These are phyloP conservation scores for Etheostoma cragini DNA, from an alignment of 2,113 vertebrate genomes.

Conservation along the genomic window DNA sequence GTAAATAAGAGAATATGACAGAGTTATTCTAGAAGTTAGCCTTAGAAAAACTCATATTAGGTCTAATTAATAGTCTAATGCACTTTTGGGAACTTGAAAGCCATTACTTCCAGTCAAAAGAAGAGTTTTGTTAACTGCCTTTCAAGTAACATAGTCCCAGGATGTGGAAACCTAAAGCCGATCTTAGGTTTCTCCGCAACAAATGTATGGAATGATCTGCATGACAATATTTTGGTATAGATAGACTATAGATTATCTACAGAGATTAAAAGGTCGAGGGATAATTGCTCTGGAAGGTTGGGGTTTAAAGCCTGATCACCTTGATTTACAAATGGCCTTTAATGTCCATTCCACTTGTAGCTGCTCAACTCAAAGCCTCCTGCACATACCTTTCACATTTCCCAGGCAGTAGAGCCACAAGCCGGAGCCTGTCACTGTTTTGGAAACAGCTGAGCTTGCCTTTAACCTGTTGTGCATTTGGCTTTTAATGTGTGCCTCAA, in stretches of 20 bases:
- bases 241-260: conserved; percentile 4
- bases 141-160: too few species aligned
- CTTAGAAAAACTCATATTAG: not conserved
- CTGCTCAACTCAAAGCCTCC: not conserved
- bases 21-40: not conserved
- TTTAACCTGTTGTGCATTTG: not conserved
- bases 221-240: not conserved
- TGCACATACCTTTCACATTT: not conserved
- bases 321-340: not conserved
- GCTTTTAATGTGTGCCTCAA: not conserved
- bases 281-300: not conserved
- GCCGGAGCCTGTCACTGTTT: not conserved
- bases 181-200: not conserved
- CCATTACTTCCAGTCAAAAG: not conserved
- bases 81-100: not conserved
- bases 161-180: not conserved
- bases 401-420: not conserved
- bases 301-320: not conserved
- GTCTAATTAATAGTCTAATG: not conserved
- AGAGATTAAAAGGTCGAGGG: conserved; percentile 10
- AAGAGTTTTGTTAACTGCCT: not conserved
- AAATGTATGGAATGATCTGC: conserved; percentile 30
- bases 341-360: not conserved
- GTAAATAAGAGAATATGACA: not conserved
- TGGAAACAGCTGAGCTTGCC: not conserved